Percentiles rank a stretch among this genome's conserved stretches.
Conservation (phyloP, 1,140 invertebrate genomes). For the Whitmania pigra region DNA sequence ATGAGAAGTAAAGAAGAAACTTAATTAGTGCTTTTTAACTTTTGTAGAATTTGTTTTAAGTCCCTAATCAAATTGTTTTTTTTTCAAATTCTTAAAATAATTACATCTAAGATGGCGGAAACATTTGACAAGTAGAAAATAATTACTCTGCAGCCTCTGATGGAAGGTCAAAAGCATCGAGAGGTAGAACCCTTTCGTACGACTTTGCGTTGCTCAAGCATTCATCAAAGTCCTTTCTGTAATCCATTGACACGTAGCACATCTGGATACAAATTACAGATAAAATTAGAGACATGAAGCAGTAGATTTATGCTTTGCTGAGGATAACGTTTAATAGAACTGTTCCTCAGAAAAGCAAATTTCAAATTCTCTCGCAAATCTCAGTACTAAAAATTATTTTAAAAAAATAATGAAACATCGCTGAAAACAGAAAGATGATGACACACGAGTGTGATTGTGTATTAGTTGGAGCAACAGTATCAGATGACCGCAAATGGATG, state of each 20-base stretch:
- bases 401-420: no score
- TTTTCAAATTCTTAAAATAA: neutral
- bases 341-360: neutral
- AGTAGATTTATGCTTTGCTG: neutral
- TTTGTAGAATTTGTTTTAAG: neutral
- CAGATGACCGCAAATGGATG: no score
- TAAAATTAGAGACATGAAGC: neutral
- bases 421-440: no score
- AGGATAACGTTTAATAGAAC: neutral
- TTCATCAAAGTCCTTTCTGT: conserved; percentile 40
- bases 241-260: conserved; percentile 47
- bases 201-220: conserved; percentile 36
- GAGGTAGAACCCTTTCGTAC: conserved; percentile 36
- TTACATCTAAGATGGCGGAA: neutral
- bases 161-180: conserved; percentile 38
- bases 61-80: neutral
- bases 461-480: no score
- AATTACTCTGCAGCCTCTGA: conserved; percentile 32
- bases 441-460: no score
- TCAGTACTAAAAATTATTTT: neutral
- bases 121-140: no score
- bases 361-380: neutral
- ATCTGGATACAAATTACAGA: conserved; percentile 33
- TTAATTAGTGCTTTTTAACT: neutral
- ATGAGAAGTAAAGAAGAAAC: neutral